A percentile compares a stretch with the other conserved stretches of the same genome.
These are phyloP conservation scores for Pygoscelis antarcticus DNA, from an alignment of 2,113 vertebrate species.

Conservation along the genomic window DNA sequence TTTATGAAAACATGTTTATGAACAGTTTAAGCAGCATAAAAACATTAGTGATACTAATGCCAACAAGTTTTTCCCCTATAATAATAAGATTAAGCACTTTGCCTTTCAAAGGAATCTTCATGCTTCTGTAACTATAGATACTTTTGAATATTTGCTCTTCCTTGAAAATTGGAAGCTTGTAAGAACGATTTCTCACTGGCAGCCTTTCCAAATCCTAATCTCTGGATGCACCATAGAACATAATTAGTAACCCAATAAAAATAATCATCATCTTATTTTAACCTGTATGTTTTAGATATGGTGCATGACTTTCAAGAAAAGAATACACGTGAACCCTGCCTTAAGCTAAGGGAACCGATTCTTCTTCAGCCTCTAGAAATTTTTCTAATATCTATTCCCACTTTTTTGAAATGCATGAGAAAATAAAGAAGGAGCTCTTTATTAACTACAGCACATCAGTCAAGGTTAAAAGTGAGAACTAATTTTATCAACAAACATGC, in stretches of 20 bases:
- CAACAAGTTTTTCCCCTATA: background rate
- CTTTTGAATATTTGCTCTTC: background rate
- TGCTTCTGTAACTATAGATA: background rate
- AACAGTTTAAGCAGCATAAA: background rate
- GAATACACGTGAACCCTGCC: background rate
- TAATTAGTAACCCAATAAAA: background rate
- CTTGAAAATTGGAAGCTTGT: background rate
- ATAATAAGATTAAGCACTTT: background rate
- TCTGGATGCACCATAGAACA: background rate
- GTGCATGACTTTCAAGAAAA: background rate
- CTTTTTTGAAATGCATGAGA: background rate
- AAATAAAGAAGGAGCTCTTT: background rate
- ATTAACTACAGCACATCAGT: background rate
- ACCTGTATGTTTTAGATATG: background rate
- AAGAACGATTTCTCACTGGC: background rate
- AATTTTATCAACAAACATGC: background rate
- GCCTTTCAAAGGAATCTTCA: background rate
- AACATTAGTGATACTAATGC: background rate
- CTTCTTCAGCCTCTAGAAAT: background rate
- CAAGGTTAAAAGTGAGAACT: background rate
- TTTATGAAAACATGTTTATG: background rate
- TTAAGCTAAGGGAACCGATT: background rate
- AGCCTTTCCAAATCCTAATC: background rate
- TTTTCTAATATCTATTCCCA: background rate
- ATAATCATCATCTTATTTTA: background rate